Evolutionary conservation across 1,140 invertebrate genomes (phyloP).

Genomic region (Brachionus sp.): DNA sequence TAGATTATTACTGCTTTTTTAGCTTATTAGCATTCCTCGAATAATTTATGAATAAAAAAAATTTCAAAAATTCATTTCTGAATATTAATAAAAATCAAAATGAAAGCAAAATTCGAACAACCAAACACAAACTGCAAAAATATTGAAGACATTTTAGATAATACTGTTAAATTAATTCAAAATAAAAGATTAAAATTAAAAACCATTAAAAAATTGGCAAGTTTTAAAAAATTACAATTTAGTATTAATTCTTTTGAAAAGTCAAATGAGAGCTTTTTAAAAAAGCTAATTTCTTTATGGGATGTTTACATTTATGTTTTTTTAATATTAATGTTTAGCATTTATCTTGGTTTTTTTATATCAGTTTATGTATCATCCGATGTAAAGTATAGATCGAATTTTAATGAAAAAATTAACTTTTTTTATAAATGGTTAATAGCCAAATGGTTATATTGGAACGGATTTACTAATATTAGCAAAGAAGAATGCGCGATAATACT

Average conservation of each 20-base stretch:
- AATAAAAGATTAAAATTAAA: not conserved
- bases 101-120: not conserved
- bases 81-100: not conserved
- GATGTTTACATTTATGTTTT: not conserved
- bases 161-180: not conserved
- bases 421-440: not conserved
- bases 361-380: not conserved
- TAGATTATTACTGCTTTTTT: not conserved
- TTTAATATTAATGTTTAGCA: not conserved
- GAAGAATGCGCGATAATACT: conserved; percentile 61
- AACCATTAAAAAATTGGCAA: not conserved
- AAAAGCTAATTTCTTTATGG: not conserved
- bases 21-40: not conserved
- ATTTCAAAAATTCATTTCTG: not conserved
- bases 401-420: conserved; percentile 19
- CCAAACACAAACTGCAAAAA: not conserved
- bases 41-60: conserved; percentile 10
- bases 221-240: not conserved
- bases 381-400: not conserved
- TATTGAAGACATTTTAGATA: not conserved
- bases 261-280: not conserved
- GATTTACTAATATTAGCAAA: conserved; percentile 31
- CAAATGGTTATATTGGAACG: conserved; percentile 23
- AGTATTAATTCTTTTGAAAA: not conserved
- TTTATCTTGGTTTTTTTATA: not conserved